Evolutionary conservation across 2,797 vertebrate species (phyloP).

Genomic region (Anisognathus igniventris): DNA sequence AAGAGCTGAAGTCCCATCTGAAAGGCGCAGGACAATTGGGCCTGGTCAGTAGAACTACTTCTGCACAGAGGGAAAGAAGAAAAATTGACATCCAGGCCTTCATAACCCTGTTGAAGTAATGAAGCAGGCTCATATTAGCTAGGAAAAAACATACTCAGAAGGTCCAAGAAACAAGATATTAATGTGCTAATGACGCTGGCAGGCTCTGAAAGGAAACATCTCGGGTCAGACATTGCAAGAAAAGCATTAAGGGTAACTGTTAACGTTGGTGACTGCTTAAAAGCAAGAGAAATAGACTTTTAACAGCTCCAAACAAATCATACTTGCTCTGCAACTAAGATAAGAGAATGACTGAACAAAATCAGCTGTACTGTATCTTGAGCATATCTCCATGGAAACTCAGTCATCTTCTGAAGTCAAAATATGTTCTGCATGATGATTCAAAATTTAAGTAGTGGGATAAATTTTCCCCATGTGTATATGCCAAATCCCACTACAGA

Average conservation of each 20-base stretch:
- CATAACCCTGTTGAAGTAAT: not conserved
- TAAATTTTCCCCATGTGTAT: not conserved
- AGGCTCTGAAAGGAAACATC: not conserved
- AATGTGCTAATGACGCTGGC: not conserved
- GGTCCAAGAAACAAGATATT: not conserved
- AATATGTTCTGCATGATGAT: not conserved
- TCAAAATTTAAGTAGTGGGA: not conserved
- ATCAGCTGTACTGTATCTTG: not conserved
- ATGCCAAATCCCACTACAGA: not conserved
- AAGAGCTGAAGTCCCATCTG: not conserved
- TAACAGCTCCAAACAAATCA: not conserved
- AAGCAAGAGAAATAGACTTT: not conserved
- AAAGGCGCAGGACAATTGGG: not conserved
- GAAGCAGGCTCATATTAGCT: not conserved
- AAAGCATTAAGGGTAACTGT: not conserved
- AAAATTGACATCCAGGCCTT: not conserved
- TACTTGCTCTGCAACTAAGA: not conserved
- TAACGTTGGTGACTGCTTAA: not conserved
- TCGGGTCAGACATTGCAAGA: not conserved
- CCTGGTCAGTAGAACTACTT: not conserved
- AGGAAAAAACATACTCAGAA: not conserved
- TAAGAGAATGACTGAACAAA: constrained; percentile 39
- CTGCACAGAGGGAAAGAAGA: not conserved
- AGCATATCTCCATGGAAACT: constrained; percentile 53
- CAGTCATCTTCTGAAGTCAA: not conserved